phyloP scores from a whole-genome alignment of 2,888 invertebrate genomes.

The Dolomedes plantarius region DNA sequence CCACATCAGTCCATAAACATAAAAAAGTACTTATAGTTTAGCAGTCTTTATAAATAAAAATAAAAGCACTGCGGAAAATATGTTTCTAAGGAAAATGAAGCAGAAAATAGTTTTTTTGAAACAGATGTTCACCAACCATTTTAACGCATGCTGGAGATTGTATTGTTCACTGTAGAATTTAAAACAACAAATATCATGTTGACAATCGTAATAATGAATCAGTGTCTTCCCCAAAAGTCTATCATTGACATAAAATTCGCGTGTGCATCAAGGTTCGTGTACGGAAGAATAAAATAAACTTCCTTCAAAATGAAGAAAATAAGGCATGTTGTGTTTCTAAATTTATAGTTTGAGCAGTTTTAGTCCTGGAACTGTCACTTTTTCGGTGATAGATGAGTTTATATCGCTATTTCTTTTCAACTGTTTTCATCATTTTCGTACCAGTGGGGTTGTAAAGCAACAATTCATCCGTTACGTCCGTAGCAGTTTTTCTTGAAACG shows the following conservation, averaged over 20 bases:
- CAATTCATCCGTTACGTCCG: conserved; percentile 26
- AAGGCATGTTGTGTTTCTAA: conserved; percentile 15
- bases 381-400: conserved; percentile 39
- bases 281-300: conserved; percentile 24
- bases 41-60: too few species aligned
- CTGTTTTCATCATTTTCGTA: conserved; percentile 42
- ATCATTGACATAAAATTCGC: not conserved
- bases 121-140: too few species aligned
- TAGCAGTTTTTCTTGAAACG: not conserved
- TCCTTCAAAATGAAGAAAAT: conserved; percentile 23
- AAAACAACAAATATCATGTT: too few species aligned
- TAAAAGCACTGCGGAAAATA: too few species aligned
- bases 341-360: conserved; percentile 55
- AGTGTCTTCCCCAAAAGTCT: too few species aligned
- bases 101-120: too few species aligned
- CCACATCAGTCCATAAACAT: too few species aligned
- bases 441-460: conserved; percentile 22
- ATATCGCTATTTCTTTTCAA: conserved; percentile 44
- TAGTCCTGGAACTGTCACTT: conserved; percentile 41
- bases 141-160: too few species aligned
- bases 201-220: too few species aligned
- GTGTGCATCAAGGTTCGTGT: not conserved
- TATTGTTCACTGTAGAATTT: too few species aligned
- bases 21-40: too few species aligned
- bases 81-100: too few species aligned